Evolutionary conservation across 2,888 invertebrate species (phyloP), one percentile per base, ranked within the genome.

Genomic region (Machimus rusticus): DNA sequence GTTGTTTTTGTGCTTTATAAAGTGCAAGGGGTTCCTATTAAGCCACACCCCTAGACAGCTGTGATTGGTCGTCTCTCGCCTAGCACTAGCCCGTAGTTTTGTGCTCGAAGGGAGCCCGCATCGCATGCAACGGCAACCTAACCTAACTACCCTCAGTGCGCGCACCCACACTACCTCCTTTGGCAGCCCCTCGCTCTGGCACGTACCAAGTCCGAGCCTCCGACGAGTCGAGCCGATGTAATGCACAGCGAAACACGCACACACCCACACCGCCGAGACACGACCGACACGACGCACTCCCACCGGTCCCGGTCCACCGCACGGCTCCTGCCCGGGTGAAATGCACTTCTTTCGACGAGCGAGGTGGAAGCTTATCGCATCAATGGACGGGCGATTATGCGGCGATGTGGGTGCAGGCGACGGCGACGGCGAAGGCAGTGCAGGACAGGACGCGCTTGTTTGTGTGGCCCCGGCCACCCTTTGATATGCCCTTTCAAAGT

Each of bases 31-130:
- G 87, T 87, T 88, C 87, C 74, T 87, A 86, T 86, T 79, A 89
- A 55, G 87, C 89, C 89, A 89, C 89, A 87, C 89, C 89, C 86
- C 87, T 81, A 81, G 86, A 79, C 76, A 77, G 46, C 86, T 89
- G 87, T 89, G 89, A 89, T 89, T 89, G 89, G 89, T 89, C 77
- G 85, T 87, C 76, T 74, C 46, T 84, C 74, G 82, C 84, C 74
- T 84, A 84, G 87, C 84, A 84, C 81, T 84, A 82, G 82, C 78
- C 78, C 55, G 87, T 84, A 78, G 78, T 86, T 86, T 79, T 57
- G 77, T 57, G n/a, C 43, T 86, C 28, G 66, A 77, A 79, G 66
- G 86, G 77, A 86, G 78, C 78, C 57, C 66, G 55, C 57, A 78
- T 77, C 51, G 77, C 78, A 77, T 23, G 66, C 66, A 23, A 28